Percentiles rank a stretch among this genome's conserved stretches.
Evolutionary conservation across 2,888 invertebrate species (phyloP).

Genomic region (Rhingia rostrata): DNA sequence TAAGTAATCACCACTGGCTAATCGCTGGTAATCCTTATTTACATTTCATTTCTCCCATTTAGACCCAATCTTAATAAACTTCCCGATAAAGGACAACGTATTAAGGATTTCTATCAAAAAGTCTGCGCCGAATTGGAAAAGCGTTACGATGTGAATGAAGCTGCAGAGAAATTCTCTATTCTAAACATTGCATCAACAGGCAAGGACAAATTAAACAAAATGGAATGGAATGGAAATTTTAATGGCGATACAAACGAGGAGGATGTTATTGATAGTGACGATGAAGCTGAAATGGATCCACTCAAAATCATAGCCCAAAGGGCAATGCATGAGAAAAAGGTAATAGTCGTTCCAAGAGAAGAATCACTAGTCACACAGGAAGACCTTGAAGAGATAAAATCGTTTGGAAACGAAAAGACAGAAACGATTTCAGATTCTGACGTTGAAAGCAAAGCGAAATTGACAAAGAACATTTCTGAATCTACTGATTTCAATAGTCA

Average conservation of each 20-base stretch:
- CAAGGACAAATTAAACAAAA: conserved; percentile 77
- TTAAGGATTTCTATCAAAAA: conserved; percentile 79
- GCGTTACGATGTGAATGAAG: conserved; percentile 79
- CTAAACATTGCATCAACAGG: conserved; percentile 80
- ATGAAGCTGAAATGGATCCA: conserved; percentile 81
- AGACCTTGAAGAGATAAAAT: conserved; percentile 80
- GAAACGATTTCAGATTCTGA: conserved; percentile 73
- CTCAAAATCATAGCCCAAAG: conserved; percentile 80
- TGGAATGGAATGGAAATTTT: conserved; percentile 80
- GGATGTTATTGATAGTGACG: conserved; percentile 81
- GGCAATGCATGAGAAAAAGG: conserved; percentile 79
- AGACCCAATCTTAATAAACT: conserved; percentile 78
- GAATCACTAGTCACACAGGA: conserved; percentile 78
- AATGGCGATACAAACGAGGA: conserved; percentile 45
- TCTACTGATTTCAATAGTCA: conserved; percentile 34
- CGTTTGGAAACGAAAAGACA: conserved; percentile 75
- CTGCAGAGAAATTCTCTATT: conserved; percentile 79
- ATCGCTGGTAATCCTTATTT: neutral
- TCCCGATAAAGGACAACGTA: conserved; percentile 81
- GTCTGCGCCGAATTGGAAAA: conserved; percentile 79
- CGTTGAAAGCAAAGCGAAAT: conserved; percentile 76
- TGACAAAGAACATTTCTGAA: conserved; percentile 50
- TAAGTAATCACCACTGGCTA: conserved; percentile 74
- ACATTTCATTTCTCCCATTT: neutral
- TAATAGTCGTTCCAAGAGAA: conserved; percentile 77